Evolutionary conservation across 2,113 vertebrate genomes (phyloP), one percentile per base, ranked within the genome.

Genomic region (Grammomys dolichurus): DNA sequence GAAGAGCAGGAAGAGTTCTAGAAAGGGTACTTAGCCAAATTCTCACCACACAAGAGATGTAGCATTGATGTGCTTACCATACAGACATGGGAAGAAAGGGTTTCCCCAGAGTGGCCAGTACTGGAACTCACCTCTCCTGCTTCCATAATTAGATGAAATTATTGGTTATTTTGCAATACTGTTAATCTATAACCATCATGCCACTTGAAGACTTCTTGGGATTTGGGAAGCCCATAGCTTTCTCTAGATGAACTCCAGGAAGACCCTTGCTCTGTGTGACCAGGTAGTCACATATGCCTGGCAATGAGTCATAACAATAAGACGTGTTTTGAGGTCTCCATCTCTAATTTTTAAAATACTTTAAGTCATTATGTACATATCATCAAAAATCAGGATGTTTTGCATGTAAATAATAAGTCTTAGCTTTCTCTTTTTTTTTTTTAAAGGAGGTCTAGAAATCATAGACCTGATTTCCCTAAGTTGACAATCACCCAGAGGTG

Each of bases 311-410:
- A 60, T 10, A 65, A 77, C 14, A 48, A 7, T 24, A 7, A 43
- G 26, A 63, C 9, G n/a, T 65, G 51, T 90, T 65, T 75, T 87
- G 31, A 92, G 46, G 36, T 26, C 13, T 22, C 26, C 76, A 36
- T 28, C 12, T 93, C 73, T 73, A 24, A n/a, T 90, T 93, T 95
- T 78, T n/a, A 90, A 87, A 82, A 77, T 46, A 91, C 60, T 87
- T 84, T 65, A 82, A 75, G 46, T 48, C 43, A 73, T 72, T 48
- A 7, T 63, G 24, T 19, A 60, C 7, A 8, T 70, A 87, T 90
- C 82, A 48, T 82, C 76, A 63, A 85, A 96, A 90, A 12, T 76
- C 28, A 73, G 72, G 24, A 78, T 36, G 72, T 58, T 78, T 95
- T 56, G 56, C 46, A 65, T 43, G 80, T 70, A 82, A 94, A 85